Evolutionary conservation across 1,140 invertebrate genomes (phyloP).

Genomic region (Leguminivora glycinivorella): DNA sequence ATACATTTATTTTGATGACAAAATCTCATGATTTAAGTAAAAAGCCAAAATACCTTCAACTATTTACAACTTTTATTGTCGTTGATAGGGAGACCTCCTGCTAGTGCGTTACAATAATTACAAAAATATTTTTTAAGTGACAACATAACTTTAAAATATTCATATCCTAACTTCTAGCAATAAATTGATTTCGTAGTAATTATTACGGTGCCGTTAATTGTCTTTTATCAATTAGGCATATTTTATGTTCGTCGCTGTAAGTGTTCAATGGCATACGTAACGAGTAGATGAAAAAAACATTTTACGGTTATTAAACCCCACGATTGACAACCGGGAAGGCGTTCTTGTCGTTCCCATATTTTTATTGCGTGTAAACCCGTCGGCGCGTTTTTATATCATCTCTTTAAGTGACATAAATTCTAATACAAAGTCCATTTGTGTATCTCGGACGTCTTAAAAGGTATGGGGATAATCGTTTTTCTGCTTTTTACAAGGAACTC

Average conservation of each 20-base stretch:
- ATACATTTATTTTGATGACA: too few species aligned
- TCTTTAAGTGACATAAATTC: slow-evolving; percentile 78
- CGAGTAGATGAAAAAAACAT: slow-evolving; percentile 69
- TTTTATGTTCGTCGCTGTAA: slow-evolving; percentile 26
- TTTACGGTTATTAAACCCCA: slow-evolving; percentile 76
- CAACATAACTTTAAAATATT: slow-evolving; percentile 28
- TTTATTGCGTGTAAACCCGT: slow-evolving; percentile 77
- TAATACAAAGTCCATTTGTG: slow-evolving; percentile 78
- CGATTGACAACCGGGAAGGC: slow-evolving; percentile 76
- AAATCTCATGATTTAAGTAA: too few species aligned
- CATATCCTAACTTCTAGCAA: slow-evolving; percentile 27
- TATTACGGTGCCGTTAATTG: slow-evolving; percentile 28
- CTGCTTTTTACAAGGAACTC: slow-evolving; percentile 77
- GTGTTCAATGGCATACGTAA: slow-evolving; percentile 28
- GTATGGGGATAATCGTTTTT: slow-evolving; percentile 76
- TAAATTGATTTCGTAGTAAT: slow-evolving; percentile 16
- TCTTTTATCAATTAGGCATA: slow-evolving; percentile 28
- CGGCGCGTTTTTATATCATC: slow-evolving; percentile 76
- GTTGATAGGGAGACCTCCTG: too few species aligned
- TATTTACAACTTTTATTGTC: too few species aligned
- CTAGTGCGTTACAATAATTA: too few species aligned
- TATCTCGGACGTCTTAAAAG: slow-evolving; percentile 78
- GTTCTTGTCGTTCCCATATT: slow-evolving; percentile 75
- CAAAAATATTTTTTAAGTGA: too few species aligned
- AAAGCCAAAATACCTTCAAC: too few species aligned